Base-by-base conservation (phyloP, 2,113 vertebrate genomes). In the Apodemus speciosus region DNA sequence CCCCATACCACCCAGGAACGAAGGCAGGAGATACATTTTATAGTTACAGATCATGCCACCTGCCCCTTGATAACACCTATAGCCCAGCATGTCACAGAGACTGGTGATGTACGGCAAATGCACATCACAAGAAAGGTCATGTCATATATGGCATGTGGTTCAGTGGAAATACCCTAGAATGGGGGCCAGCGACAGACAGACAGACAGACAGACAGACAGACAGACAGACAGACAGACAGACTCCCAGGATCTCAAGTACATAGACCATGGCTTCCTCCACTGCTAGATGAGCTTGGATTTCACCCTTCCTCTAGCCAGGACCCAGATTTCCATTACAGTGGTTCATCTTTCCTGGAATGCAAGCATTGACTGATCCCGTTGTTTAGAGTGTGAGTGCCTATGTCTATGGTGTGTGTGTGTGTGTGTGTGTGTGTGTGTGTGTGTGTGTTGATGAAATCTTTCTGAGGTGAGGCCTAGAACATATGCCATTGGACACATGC, bases 131-230 rank as follows among this genome's bases (percentile, higher is more conserved):
- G 38, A 30, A 8, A 0, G 15, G 15, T 2, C 0, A 4, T 68
- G 43, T 16, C 23, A 84, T 10, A 15, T 15, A 20, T 0, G 38
- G 30, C 0, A 3, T 10, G 3, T 2, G 16, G 35, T 10, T 2
- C 7, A 16, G 2, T 7, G 32, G 40, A 51, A 46, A n/a, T 25
- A 38, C 38, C 3, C 27, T 62, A 72, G 73, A 23, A 23, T 1
- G 4, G 76, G 76, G 81, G 32, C 21, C n/a, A 15, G 25, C 1
- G 1, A 21, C 20, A 6, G 85, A 46, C 43, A 46, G 43, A 46
- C 20, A 6, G 85, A 9, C 14, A 0, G 1, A 25, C 15, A 6
- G 85, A 9, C 14, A n/a, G n/a, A n/a, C n/a, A n/a, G 1, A 21
- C 20, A 6, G 85, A 46, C 43, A 46, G 43, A 46, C 20, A 6